A percentile compares a stretch with the other conserved stretches of the same genome.
Conservation (phyloP, 2,113 vertebrate species). For the Lutjanus erythropterus region DNA sequence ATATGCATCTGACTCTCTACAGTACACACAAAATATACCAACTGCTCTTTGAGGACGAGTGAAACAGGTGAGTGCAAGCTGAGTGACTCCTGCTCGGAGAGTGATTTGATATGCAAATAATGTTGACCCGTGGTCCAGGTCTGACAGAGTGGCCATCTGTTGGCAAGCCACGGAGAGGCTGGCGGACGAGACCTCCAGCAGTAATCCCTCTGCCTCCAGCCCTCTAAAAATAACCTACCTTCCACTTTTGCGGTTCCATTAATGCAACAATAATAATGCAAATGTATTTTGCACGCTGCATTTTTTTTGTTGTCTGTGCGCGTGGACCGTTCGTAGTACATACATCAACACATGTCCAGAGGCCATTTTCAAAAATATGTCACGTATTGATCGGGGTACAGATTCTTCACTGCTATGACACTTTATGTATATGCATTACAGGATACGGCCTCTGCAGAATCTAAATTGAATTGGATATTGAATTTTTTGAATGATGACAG, state of each 20-base stretch:
- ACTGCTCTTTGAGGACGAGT: slow-evolving; percentile 22
- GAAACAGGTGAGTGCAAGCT: slow-evolving; percentile 60
- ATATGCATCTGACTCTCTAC: neutral
- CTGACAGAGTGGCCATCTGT: slow-evolving; percentile 78
- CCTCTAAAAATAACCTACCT: slow-evolving; percentile 57
- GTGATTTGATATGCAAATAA: slow-evolving; percentile 78
- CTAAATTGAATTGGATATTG: neutral
- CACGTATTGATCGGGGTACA: neutral
- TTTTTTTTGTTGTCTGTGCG: neutral
- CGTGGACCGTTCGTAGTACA: neutral
- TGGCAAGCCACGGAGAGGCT: slow-evolving; percentile 59
- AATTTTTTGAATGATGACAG: neutral
- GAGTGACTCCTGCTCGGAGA: slow-evolving; percentile 54
- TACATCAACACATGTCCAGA: neutral
- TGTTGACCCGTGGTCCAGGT: slow-evolving; percentile 66
- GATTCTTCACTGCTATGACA: slow-evolving; percentile 2
- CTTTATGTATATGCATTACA: neutral
- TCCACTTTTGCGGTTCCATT: slow-evolving; percentile 21
- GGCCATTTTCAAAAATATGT: neutral
- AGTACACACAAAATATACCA: slow-evolving; percentile 6
- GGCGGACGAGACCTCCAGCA: slow-evolving; percentile 57
- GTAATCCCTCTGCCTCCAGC: slow-evolving; percentile 42
- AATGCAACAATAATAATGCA: slow-evolving; percentile 25
- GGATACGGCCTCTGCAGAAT: neutral
- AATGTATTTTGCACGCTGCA: neutral